Conservation (phyloP, 2,113 vertebrate species). For the Dermatemys mawii region DNA sequence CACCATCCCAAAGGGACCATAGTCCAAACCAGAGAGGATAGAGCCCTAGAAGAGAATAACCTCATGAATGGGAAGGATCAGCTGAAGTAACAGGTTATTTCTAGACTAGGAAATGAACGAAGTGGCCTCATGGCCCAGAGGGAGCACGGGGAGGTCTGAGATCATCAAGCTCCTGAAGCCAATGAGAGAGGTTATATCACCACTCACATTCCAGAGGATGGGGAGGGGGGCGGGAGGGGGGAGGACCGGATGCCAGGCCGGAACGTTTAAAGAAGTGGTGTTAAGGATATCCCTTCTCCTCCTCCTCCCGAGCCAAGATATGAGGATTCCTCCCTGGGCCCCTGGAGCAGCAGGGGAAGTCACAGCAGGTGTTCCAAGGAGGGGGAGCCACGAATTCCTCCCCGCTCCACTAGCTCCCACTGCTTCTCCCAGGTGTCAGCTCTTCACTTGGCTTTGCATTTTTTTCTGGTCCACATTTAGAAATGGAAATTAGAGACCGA, state of each 20-base stretch:
- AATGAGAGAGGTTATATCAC: slow-evolving; percentile 51
- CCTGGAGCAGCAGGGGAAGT: not conserved
- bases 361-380: slow-evolving; percentile 29
- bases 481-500: not conserved
- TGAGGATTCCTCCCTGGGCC: not conserved
- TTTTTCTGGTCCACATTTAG: not conserved
- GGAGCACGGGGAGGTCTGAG: not conserved
- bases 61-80: slow-evolving; percentile 1
- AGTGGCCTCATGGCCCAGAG: not conserved
- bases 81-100: slow-evolving; percentile 60
- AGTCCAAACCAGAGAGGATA: slow-evolving; percentile 21
- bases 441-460: not conserved
- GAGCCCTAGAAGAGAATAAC: not conserved
- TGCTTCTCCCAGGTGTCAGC: not conserved
- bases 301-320: slow-evolving; percentile 58
- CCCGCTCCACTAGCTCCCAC: not conserved
- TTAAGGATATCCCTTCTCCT: slow-evolving; percentile 73
- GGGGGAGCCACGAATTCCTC: not conserved
- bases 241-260: slow-evolving; percentile 55
- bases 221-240: slow-evolving; percentile 65
- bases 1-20: not conserved
- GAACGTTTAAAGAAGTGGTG: slow-evolving; percentile 63
- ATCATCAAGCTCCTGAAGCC: not conserved
- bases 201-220: slow-evolving; percentile 24
- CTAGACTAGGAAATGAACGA: slow-evolving; percentile 52